These are phyloP conservation scores for Malthinus seriepunctatus DNA, from an alignment of 2,888 invertebrate species.

Conservation along the genomic window DNA sequence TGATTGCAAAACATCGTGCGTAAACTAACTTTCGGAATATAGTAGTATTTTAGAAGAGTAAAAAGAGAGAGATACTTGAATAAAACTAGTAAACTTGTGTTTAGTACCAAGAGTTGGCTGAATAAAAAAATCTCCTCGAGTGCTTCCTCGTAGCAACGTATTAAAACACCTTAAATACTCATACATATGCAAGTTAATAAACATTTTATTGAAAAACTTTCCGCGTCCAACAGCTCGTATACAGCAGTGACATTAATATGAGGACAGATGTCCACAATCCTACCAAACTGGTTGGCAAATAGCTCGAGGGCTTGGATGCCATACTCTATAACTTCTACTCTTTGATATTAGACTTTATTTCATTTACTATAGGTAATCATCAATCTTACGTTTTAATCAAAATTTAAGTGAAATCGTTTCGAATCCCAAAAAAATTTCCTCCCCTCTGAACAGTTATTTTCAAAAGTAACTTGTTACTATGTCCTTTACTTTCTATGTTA, in stretches of 20 bases:
- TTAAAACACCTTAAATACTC: conserved; percentile 38
- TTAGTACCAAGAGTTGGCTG: conserved; percentile 11
- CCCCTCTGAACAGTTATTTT: no score
- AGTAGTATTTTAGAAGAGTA: conserved; percentile 14
- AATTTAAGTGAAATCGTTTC: no score
- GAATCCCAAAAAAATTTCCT: no score
- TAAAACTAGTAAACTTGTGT: conserved; percentile 22
- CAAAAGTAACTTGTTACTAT: no score
- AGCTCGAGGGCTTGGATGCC: conserved; percentile 45
- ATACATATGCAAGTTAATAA: conserved; percentile 48
- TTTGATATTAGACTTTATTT: conserved; percentile 27
- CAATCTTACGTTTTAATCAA: no score
- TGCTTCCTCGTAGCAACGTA: conserved; percentile 41
- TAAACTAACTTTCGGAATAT: conserved; percentile 28
- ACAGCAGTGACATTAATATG: conserved; percentile 61
- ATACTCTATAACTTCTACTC: conserved; percentile 33
- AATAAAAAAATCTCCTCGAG: conserved; percentile 24
- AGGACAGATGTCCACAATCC: conserved; percentile 63
- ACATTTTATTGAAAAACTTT: conserved; percentile 49
- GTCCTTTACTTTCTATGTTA: conserved; percentile 7
- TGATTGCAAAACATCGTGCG: conserved; percentile 25
- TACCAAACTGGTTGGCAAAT: conserved; percentile 64
- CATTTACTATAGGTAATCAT: neutral
- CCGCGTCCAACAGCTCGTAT: conserved; percentile 39
- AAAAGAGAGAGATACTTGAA: conserved; percentile 17